These are phyloP conservation scores for Thamnaconus septentrionalis DNA, from an alignment of 2,113 vertebrate genomes.

Conservation along the genomic window DNA sequence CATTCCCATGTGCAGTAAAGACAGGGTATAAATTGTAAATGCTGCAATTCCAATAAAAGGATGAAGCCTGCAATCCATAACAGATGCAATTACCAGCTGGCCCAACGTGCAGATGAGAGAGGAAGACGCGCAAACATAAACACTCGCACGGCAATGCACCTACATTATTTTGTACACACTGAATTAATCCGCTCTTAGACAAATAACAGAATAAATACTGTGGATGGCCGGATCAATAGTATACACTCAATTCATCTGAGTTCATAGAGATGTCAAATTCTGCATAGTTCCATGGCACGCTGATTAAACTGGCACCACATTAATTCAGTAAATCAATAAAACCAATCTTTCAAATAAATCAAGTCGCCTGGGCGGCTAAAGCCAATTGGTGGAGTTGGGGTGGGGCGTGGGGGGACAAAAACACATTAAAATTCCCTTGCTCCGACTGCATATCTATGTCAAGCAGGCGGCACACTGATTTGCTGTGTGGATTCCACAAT, in stretches of 20 bases:
- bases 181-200: constrained; percentile 75
- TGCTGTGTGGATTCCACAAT: constrained; percentile 67
- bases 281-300: constrained; percentile 66
- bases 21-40: constrained; percentile 22
- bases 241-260: constrained; percentile 74
- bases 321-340: constrained; percentile 78
- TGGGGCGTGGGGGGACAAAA: constrained; percentile 33
- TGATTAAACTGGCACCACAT: constrained; percentile 76
- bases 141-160: constrained; percentile 43
- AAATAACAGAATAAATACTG: constrained; percentile 77
- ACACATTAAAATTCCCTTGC: constrained; percentile 62
- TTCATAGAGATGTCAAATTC: constrained; percentile 76
- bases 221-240: constrained; percentile 75
- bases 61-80: constrained; percentile 39
- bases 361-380: constrained; percentile 63
- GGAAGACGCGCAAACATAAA: constrained; percentile 37
- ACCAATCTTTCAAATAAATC: constrained; percentile 79
- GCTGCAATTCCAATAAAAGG: constrained; percentile 28
- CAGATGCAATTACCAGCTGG: constrained; percentile 43
- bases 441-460: constrained; percentile 65
- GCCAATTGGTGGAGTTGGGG: constrained; percentile 47
- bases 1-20: constrained; percentile 1
- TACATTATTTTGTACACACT: constrained; percentile 54
- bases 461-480: constrained; percentile 59
- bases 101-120: constrained; percentile 24